Percentiles rank a stretch among this genome's conserved stretches.
Conservation (phyloP, 2,113 vertebrate species). For the Sylvilagus bachmani region DNA sequence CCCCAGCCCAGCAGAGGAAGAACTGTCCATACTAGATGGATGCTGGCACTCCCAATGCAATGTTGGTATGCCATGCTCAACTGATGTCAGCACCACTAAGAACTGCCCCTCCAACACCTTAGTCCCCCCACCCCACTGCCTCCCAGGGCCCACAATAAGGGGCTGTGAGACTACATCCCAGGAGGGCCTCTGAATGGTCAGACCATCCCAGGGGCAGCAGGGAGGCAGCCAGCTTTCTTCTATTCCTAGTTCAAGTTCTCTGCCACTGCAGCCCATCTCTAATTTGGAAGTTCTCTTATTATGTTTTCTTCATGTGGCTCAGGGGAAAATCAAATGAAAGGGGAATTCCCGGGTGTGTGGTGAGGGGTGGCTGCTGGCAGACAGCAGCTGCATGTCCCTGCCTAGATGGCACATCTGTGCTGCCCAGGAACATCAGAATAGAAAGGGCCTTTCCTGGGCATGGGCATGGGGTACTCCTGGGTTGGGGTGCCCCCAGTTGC, state of each 20-base stretch:
- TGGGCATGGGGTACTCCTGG: background rate
- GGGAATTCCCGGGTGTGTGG: constrained; percentile 74
- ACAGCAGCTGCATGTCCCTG: background rate
- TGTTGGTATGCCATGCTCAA: background rate
- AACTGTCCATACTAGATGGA: background rate
- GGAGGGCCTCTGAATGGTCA: constrained; percentile 19
- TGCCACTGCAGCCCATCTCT: constrained; percentile 73
- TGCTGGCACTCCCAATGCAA: background rate
- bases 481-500: accelerated
- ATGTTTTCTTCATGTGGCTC: constrained; percentile 83
- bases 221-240: constrained; percentile 68
- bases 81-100: no score
- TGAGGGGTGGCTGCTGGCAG: constrained; percentile 56
- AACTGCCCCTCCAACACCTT: background rate
- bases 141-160: background rate
- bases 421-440: constrained; percentile 65
- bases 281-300: constrained; percentile 84
- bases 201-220: constrained; percentile 41
- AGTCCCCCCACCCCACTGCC: background rate
- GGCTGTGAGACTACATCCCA: constrained; percentile 27
- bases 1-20: background rate
- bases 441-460: background rate
- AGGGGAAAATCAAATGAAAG: constrained; percentile 79
- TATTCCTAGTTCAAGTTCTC: constrained; percentile 80
- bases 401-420: constrained; percentile 58